Conservation (phyloP, 2,113 vertebrate species). For the Mionectes macconnelli region DNA sequence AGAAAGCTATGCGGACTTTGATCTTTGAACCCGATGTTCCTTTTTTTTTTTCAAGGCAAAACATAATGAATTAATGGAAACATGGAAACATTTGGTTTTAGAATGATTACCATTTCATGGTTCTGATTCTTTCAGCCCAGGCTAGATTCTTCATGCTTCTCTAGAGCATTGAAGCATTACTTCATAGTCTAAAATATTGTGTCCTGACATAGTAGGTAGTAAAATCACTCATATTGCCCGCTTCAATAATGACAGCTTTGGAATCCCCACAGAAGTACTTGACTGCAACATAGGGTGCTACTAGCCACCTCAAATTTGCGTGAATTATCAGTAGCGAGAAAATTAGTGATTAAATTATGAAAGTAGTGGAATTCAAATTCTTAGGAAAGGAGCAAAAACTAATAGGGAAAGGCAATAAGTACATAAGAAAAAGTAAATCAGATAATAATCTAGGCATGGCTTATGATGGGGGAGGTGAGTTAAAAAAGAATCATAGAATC, state of each 20-base stretch:
- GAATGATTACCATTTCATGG: not conserved
- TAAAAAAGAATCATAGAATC: not conserved
- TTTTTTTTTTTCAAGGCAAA: slow-evolving; percentile 1
- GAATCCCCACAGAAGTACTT: not conserved
- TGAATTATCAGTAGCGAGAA: not conserved
- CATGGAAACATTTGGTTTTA: slow-evolving; percentile 14
- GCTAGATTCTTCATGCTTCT: not conserved
- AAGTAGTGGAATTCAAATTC: not conserved
- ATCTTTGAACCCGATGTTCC: slow-evolving; percentile 26
- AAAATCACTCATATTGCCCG: not conserved
- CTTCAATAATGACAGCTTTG: not conserved
- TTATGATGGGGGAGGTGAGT: not conserved
- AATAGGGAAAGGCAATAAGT: not conserved
- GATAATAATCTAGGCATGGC: not conserved
- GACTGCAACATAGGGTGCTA: not conserved
- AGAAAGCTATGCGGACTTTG: slow-evolving; percentile 27
- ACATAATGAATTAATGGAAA: slow-evolving; percentile 37
- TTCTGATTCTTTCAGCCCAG: slow-evolving; percentile 41
- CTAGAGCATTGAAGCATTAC: not conserved
- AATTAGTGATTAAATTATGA: not conserved
- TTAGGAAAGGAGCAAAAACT: not conserved
- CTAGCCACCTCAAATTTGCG: not conserved
- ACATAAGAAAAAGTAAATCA: not conserved
- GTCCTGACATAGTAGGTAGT: not conserved
- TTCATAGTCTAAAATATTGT: not conserved